Evolutionary conservation across 2,888 invertebrate species (phyloP), one percentile per base, ranked within the genome.

Genomic region (Oxycera nigricornis): DNA sequence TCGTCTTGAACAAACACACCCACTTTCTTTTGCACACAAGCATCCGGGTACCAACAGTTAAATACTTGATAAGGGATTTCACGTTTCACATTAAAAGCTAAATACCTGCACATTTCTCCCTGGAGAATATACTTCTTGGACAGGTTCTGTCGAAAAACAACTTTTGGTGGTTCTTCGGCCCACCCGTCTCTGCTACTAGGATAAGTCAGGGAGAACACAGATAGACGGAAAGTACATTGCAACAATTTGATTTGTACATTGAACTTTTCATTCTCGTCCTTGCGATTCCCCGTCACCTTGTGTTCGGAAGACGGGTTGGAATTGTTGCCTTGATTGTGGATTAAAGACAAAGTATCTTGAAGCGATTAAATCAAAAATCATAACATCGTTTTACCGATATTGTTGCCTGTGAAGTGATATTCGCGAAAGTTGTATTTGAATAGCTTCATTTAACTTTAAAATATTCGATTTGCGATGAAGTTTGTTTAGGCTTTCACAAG

Each of bases 81-180:
- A 70, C 70, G 70, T 70, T 70, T 70, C 70, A 30, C 70, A 70
- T 70, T 70, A 70, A 70, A 70, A 70, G 70, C 55, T 70, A 70
- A 70, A 70, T 70, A 52, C 70, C 55, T 70, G 55, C 39, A 70
- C 70, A 55, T 70, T 65, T 24, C 65, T 41, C 65, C 65, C 65
- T 65, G 4, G 26, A 65, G 65, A 65, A 65, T 41, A 65, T 65
- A 41, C 41, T 24, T 17, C 26, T 65, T 24, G 41, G 31, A 26
- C 30, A 55, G 30, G 28, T 41, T 41, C 65, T 65, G 65, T 65
- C 65, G 17, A 65, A 65, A 65, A 39, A 65, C 2, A 39, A 65
- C 65, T 65, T 39, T 26, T 7, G 17, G 2, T 41, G 20, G 39
- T 24, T 22, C 41, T 65, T 41, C 14, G 50, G n/a, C n/a, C 20